These are phyloP conservation scores for Archegozetes longisetosus DNA, from an alignment of 1,140 invertebrate species.

Conservation along the genomic window DNA sequence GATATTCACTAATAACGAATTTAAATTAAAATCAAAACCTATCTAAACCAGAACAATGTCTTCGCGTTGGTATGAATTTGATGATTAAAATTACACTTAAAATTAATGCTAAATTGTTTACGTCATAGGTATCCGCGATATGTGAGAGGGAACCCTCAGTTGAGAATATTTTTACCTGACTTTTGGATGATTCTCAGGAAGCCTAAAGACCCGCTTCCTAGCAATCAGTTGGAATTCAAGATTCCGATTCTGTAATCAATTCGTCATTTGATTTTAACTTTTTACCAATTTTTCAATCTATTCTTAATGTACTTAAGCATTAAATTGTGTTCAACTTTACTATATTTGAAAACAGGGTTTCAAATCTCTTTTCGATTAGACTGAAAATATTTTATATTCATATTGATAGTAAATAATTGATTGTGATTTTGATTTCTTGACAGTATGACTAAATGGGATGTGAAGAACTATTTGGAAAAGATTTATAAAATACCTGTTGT, in stretches of 20 bases:
- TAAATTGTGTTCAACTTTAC: neutral
- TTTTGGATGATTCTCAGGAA: conserved; percentile 83
- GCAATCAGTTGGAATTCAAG: conserved; percentile 62
- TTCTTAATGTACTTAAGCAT: neutral
- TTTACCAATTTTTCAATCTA: neutral
- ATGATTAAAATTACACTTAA: neutral
- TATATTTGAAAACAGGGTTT: neutral
- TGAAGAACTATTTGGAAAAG: conserved; percentile 84
- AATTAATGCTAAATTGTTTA: neutral
- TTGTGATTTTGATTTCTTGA: neutral
- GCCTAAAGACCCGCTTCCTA: conserved; percentile 39
- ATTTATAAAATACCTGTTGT: conserved; percentile 70
- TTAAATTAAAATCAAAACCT: no score
- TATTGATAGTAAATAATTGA: no score
- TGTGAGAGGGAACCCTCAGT: conserved; percentile 71
- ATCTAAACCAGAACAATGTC: no score
- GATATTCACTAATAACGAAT: no score
- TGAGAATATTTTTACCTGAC: conserved; percentile 73
- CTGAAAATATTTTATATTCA: no score
- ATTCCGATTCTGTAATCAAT: conserved; percentile 45
- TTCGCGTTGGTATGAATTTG: neutral
- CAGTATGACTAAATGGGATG: conserved; percentile 61
- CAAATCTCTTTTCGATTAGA: no score
- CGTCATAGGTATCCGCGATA: conserved; percentile 53
- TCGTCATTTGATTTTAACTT: neutral